phyloP scores from a whole-genome alignment of 2,113 vertebrate species.

The Paedocypris sp. region DNA sequence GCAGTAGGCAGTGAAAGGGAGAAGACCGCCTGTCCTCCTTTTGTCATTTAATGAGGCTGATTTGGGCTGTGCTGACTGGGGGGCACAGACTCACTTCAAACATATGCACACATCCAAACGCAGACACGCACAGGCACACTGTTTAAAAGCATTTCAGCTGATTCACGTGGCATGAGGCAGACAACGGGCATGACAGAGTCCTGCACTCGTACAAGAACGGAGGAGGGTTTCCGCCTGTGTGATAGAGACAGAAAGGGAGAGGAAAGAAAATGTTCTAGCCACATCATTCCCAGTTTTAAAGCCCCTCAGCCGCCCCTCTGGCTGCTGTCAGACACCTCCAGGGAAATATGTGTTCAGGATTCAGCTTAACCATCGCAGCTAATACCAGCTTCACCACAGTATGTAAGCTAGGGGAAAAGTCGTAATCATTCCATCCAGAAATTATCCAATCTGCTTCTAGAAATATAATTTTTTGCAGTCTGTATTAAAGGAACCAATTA shows the following conservation, averaged over 20 bases:
- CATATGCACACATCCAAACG: conserved; percentile 21
- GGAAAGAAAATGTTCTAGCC: not conserved
- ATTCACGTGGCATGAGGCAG: not conserved
- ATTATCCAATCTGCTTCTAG: too few relatives aligned
- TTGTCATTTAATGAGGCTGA: conserved; percentile 56
- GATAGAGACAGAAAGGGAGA: not conserved
- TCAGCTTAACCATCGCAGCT: too few relatives aligned
- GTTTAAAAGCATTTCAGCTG: not conserved
- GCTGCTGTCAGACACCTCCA: conserved; percentile 11
- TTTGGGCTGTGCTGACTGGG: conserved; percentile 14
- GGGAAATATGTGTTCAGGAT: too few relatives aligned
- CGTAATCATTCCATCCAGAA: too few relatives aligned
- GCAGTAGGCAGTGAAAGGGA: conserved; percentile 55
- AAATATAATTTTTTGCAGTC: too few relatives aligned
- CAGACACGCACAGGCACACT: not conserved
- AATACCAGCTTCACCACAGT: too few relatives aligned
- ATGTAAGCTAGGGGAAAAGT: too few relatives aligned
- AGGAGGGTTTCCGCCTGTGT: not conserved
- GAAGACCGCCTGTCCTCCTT: conserved; percentile 58
- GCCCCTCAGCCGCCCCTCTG: conserved; percentile 4
- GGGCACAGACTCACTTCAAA: conserved; percentile 17
- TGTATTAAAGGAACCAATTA: too few relatives aligned
- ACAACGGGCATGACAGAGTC: not conserved
- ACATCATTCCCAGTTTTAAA: conserved; percentile 15
- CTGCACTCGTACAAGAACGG: not conserved